Base-by-base conservation (phyloP, 1,140 invertebrate species). In the Globodera ellingtonae region DNA sequence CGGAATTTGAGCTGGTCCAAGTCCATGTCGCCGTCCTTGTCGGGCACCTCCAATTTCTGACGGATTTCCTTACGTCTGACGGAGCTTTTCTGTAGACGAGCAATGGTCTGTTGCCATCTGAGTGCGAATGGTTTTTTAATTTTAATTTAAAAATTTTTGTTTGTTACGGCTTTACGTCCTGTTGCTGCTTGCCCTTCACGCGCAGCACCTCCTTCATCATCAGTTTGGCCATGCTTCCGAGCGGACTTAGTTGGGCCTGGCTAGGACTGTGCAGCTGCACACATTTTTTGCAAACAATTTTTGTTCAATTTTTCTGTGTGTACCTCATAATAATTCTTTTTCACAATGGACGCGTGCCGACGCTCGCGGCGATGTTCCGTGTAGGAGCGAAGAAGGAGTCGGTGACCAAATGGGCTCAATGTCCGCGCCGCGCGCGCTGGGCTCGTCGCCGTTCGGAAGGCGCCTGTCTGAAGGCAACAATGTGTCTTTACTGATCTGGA, bases 61-160 rank as follows among this genome's bases (percentile, higher is more conserved):
- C 74, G 52, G 4, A 78, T 47, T 79, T 82, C 46, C 44, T 84
- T 86, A 21, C 81, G 59, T 47, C 62, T 56, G n/a, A 70, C 21
- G 2, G 21, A 75, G 47, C 48, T 72, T 5, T 77, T 50, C 50
- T 72, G 67, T 0, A 84, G 9, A 4, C 75, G n/a, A 35, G 48
- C 18, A 8, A 86, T 69, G 10, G 82, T 84, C 52, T 81, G 48
- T 75, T 82, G 81, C 86, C 86, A 86, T 35, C 85, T 86, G 72
- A 65, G 86, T 2, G 2, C 24, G 2, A 47, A 35, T 35, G 1
- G 35, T 35, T 66, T 67, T 69, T 52, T 7, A 15, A 74, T 35
- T 18, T 15, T 7, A n/a, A 75, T 65, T 48, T 9, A 35, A 35
- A 4, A 35, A 35, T 1, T 4, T 18, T 44, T 52, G 21, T 47